Base-by-base conservation (phyloP, 1,140 invertebrate genomes). In the Lepidurus arcticus region DNA sequence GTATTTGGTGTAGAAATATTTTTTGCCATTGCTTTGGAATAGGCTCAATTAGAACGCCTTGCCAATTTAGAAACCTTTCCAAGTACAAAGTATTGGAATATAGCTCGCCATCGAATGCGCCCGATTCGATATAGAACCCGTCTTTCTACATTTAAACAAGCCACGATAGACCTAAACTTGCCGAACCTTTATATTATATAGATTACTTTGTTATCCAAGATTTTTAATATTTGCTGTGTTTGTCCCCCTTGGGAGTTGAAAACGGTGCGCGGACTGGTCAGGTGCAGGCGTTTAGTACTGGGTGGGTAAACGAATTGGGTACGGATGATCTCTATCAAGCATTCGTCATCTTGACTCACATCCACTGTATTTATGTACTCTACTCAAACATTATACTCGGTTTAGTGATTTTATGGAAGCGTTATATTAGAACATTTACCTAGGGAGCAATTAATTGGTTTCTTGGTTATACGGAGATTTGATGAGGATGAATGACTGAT, bases 71-170 rank as follows among this genome's bases (percentile, higher is more conserved):
- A 13, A 16, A 16, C 21, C 78, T 42, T 73, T 81, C 78, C 76
- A 81, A 77, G 65, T 44, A 73, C 21, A 81, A 78, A 7, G 81
- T 81, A 73, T 81, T 81, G 5, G 81, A 82, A 5, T 74, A 73
- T 16, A 73, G 1, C 74, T 82, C 78, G 1, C 81, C 81, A 78
- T 81, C 80, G 74, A 77, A 82, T 11, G 81, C 81, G 3, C 81
- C 81, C 42, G 65, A 73, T 43, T 78, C 78, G 13, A 78, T 24
- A 42, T 44, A 74, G 21, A 65, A 65, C 8, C 53, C 53, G 9
- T 65, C 6, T 13, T 13, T 65, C 53, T 65, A 34, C 0, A 34
- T 26, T 2, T 0, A 13, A n/a, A 21, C 53, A 65, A 65, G 53
- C 16, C 6, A n/a, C 21, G 8, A 7, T 65, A 7, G 0, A 16